These are phyloP conservation scores for Ariolimax columbianus DNA, from an alignment of 2,888 invertebrate species.

Conservation along the genomic window DNA sequence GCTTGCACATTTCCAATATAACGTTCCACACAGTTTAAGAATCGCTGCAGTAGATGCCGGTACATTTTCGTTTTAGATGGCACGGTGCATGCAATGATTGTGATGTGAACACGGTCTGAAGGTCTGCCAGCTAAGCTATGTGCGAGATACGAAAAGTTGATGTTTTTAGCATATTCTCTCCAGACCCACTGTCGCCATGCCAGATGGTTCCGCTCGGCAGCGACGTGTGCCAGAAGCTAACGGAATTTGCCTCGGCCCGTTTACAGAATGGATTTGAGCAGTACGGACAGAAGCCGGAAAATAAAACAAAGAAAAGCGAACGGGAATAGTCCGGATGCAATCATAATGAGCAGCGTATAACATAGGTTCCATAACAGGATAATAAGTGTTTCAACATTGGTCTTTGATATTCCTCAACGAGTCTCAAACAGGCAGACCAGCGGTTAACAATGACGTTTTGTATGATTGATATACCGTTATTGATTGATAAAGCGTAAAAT, in stretches of 20 bases:
- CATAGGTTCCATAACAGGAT: not conserved
- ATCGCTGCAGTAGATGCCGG: too few species aligned
- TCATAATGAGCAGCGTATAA: not conserved
- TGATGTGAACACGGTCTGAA: slow-evolving; percentile 27
- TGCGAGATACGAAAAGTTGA: slow-evolving; percentile 44
- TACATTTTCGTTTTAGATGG: not conserved
- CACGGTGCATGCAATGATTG: not conserved
- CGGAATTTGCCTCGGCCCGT: slow-evolving; percentile 40
- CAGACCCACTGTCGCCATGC: slow-evolving; percentile 48
- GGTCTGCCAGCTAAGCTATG: slow-evolving; percentile 30
- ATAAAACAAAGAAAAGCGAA: not conserved
- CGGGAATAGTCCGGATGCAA: slow-evolving; percentile 10
- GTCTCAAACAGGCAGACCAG: too few species aligned
- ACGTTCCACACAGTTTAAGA: too few species aligned
- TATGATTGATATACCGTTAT: too few species aligned
- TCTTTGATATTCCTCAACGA: too few species aligned
- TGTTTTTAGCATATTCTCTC: slow-evolving; percentile 36
- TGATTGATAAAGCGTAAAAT: too few species aligned
- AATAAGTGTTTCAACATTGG: slow-evolving; percentile 1
- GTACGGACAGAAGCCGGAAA: not conserved
- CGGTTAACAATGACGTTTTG: too few species aligned
- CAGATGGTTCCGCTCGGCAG: slow-evolving; percentile 40
- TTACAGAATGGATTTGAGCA: slow-evolving; percentile 20
- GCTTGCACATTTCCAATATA: too few species aligned
- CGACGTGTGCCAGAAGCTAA: slow-evolving; percentile 39